Evolutionary conservation across 1,140 invertebrate genomes (phyloP).

Genomic region (Drosophila novamexicana): DNA sequence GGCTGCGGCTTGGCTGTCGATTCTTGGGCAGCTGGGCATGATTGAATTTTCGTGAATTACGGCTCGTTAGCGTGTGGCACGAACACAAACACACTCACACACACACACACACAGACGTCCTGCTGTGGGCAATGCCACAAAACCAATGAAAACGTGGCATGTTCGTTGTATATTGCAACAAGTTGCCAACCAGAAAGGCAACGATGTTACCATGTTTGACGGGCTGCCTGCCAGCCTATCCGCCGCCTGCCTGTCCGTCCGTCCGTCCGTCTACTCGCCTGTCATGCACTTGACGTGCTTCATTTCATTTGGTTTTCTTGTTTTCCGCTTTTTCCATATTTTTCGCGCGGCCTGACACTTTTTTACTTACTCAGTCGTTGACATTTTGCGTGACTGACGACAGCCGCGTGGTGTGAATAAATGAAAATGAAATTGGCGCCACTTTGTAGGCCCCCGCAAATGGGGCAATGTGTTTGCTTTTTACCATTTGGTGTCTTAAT

Average conservation of each 20-base stretch:
- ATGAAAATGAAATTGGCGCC: slow-evolving; percentile 78
- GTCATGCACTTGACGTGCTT: slow-evolving; percentile 74
- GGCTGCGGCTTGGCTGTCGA: slow-evolving; percentile 18
- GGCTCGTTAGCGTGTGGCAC: slow-evolving; percentile 78
- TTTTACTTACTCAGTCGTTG: slow-evolving; percentile 80
- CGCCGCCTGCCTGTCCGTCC: too few species aligned
- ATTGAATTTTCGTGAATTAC: slow-evolving; percentile 83
- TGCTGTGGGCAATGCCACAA: slow-evolving; percentile 59
- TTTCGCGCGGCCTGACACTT: slow-evolving; percentile 72
- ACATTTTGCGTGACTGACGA: slow-evolving; percentile 83
- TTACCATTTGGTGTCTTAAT: slow-evolving; percentile 73
- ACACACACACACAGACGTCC: slow-evolving; percentile 40
- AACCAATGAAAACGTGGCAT: slow-evolving; percentile 59
- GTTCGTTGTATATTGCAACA: slow-evolving; percentile 68
- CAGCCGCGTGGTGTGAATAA: slow-evolving; percentile 80
- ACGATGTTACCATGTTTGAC: slow-evolving; percentile 27
- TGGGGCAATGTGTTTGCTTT: slow-evolving; percentile 69
- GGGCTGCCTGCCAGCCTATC: slow-evolving; percentile 3
- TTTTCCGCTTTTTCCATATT: slow-evolving; percentile 63
- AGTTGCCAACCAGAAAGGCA: slow-evolving; percentile 60
- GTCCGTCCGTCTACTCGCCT: slow-evolving; percentile 18
- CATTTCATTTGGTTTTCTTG: slow-evolving; percentile 79
- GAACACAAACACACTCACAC: slow-evolving; percentile 36
- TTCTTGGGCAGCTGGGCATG: slow-evolving; percentile 58
- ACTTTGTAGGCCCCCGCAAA: slow-evolving; percentile 44